These are phyloP conservation scores for Cephus pulcher DNA, from an alignment of 2,888 invertebrate genomes.

Conservation along the genomic window DNA sequence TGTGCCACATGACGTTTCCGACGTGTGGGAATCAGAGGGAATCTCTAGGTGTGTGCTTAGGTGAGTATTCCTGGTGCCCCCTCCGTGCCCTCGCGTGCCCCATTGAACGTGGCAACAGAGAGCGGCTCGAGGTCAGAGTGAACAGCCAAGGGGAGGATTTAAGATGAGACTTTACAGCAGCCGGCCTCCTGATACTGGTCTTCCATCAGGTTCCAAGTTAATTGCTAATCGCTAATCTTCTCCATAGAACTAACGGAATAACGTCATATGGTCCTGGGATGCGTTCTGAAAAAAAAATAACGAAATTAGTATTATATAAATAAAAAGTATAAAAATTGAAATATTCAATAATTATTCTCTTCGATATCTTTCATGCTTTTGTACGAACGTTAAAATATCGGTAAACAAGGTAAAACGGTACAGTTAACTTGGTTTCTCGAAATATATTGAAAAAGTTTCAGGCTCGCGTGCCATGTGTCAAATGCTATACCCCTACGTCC, in stretches of 20 bases:
- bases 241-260: constrained; percentile 8
- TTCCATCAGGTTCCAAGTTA: constrained; percentile 47
- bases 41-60: neutral
- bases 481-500: constrained; percentile 36
- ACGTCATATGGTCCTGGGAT: constrained; percentile 3
- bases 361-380: neutral
- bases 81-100: neutral
- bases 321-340: neutral
- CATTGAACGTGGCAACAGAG: neutral
- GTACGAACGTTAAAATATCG: neutral
- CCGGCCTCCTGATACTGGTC: neutral
- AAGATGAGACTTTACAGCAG: neutral
- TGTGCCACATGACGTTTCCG: constrained; percentile 63
- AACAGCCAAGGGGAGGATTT: neutral
- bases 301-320: neutral
- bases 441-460: neutral
- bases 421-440: neutral
- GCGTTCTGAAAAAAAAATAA: neutral
- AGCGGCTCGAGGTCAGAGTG: neutral
- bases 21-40: constrained; percentile 52
- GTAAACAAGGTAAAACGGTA: neutral
- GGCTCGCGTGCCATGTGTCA: constrained; percentile 54
- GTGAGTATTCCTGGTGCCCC: neutral
- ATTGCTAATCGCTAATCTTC: constrained; percentile 46
- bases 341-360: neutral